Percentiles rank a stretch among this genome's conserved stretches.
phyloP scores from a whole-genome alignment of 2,888 invertebrate genomes.

The Phortica magna region DNA sequence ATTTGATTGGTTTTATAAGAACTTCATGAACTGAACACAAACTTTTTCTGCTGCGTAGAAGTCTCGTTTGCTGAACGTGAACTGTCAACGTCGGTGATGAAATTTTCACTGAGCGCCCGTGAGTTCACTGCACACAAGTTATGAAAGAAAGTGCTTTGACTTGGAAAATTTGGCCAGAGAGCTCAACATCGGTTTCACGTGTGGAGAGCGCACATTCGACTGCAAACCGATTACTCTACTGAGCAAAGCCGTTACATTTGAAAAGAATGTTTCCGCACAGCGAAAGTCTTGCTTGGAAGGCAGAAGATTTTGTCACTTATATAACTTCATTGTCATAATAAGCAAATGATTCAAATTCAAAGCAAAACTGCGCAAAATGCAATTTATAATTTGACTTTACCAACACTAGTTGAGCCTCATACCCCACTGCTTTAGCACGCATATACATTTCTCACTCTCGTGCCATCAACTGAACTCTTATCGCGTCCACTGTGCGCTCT shows the following conservation, averaged over 20 bases:
- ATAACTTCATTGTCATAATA: too few species aligned
- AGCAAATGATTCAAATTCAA: too few species aligned
- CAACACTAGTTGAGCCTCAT: background rate
- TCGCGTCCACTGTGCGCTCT: background rate
- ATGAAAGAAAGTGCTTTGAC: conserved; percentile 55
- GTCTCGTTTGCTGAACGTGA: conserved; percentile 51
- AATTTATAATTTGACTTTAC: too few species aligned
- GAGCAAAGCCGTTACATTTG: background rate
- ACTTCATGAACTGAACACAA: conserved; percentile 2
- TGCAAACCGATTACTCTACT: background rate
- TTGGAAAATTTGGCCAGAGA: background rate
- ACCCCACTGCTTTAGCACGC: background rate
- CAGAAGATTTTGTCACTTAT: too few species aligned
- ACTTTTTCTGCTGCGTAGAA: conserved; percentile 10
- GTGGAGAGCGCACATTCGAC: background rate
- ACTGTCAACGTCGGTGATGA: conserved; percentile 76
- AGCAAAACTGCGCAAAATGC: background rate
- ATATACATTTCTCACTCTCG: conserved; percentile 19
- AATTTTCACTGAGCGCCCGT: conserved; percentile 74
- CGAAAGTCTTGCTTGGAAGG: too few species aligned
- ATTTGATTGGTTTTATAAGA: conserved; percentile 8
- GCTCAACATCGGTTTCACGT: too few species aligned
- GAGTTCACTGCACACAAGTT: conserved; percentile 46
- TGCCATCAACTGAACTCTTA: background rate
- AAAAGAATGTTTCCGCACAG: background rate